phyloP scores from a whole-genome alignment of 2,888 invertebrate genomes.

The Tetranychus piercei region DNA sequence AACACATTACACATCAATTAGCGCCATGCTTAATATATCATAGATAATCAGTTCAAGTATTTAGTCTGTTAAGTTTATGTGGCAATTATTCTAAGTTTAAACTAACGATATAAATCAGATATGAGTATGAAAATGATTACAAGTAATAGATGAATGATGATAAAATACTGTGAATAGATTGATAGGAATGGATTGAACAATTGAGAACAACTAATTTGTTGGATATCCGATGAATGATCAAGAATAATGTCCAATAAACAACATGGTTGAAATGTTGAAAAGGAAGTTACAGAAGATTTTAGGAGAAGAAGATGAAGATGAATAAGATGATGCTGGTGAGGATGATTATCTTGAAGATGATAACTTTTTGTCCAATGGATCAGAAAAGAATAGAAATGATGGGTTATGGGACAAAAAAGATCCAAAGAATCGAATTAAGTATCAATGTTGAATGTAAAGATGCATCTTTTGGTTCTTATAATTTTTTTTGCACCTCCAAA shows the following conservation, averaged over 20 bases:
- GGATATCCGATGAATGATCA: not conserved
- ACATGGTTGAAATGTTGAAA: not conserved
- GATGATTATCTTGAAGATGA: not conserved
- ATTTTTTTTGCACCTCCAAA: not conserved
- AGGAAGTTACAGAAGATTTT: not conserved
- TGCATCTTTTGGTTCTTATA: not conserved
- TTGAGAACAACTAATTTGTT: too few species aligned
- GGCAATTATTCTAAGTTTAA: too few species aligned
- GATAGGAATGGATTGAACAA: not conserved
- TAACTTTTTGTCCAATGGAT: not conserved
- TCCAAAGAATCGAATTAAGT: not conserved
- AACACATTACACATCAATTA: too few species aligned
- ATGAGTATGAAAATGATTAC: too few species aligned
- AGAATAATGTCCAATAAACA: not conserved
- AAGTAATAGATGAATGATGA: too few species aligned
- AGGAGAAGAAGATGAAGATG: too few species aligned
- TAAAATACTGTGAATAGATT: not conserved
- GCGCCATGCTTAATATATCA: too few species aligned
- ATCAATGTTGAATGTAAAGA: not conserved
- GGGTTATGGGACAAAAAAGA: not conserved
- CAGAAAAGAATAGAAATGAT: conserved; percentile 1
- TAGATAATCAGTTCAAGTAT: too few species aligned
- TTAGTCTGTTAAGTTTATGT: too few species aligned
- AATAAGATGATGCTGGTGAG: too few species aligned
- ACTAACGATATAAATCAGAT: too few species aligned